These are phyloP conservation scores for Onychostoma macrolepis DNA, from an alignment of 2,113 vertebrate genomes.

Conservation along the genomic window DNA sequence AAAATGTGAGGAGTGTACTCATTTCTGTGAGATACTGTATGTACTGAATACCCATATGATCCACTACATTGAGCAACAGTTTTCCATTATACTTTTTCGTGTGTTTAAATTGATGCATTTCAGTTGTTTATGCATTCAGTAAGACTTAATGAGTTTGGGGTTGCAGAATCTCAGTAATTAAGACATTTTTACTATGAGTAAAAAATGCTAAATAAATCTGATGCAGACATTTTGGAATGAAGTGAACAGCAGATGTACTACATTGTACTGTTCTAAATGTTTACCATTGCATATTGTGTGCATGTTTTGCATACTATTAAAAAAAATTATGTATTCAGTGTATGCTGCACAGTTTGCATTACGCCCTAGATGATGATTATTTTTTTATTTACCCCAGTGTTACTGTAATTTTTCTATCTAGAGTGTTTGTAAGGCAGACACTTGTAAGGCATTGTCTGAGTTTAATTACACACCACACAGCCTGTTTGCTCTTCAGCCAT, in stretches of 20 bases:
- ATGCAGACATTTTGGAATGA: neutral
- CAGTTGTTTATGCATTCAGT: no score
- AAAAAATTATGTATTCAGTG: neutral
- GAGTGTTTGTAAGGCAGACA: neutral
- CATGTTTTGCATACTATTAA: neutral
- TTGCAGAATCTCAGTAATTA: neutral
- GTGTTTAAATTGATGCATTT: neutral
- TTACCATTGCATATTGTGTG: neutral
- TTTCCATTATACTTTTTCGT: neutral
- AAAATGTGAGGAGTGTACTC: no score
- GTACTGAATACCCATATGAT: neutral
- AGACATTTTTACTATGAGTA: neutral
- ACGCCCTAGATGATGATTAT: neutral
- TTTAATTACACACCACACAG: conserved; percentile 2
- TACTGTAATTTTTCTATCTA: neutral
- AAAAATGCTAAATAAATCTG: neutral
- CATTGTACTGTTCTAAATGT: neutral
- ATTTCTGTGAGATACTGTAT: no score
- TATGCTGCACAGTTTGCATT: neutral
- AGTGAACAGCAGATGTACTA: neutral
- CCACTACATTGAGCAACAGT: neutral
- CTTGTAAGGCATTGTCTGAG: neutral
- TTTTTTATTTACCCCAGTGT: neutral
- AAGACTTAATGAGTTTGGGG: no score
- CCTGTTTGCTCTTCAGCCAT: neutral